Base-by-base conservation (phyloP, 2,797 vertebrate genomes). In the Macroramphosus scolopax region DNA sequence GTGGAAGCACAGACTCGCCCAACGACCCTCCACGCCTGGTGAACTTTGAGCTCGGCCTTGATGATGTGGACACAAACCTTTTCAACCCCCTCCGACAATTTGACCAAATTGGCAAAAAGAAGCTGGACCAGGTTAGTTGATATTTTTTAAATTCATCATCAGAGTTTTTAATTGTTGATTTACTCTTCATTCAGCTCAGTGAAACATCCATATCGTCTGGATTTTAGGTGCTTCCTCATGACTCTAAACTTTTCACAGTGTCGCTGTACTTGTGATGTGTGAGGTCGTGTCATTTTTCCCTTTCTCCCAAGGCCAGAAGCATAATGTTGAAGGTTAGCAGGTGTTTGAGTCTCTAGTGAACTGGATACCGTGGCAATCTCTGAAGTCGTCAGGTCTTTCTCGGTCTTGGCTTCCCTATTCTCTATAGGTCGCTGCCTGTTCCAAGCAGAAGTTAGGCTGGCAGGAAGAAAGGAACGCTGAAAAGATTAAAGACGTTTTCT, bases 81-180 rank as follows among this genome's bases (percentile, higher is more conserved):
- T 98, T 98, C 85, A 91, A 94, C 76, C 94, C 95, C 39, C 83
- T 97, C 48, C 58, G 79, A 10, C 86, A 91, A 54, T 91, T 93
- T 71, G 84, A 87, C 40, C 83, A 82, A 4, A 83, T 94, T 51
- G 90, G 87, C 72, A 83, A 56, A 44, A 90, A 81, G 69, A 82
- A 89, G 62, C 88, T 94, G 54, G 82, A 89, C 81, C 93, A 97
- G 95, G 96, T 97, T 68, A 66, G 92, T 92, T 3, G 4, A 22
- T 29, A 16, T 35, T 41, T 17, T 15, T 9, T 6, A 22, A n/a
- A n/a, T n/a, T n/a, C n/a, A n/a, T n/a, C n/a, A n/a, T n/a, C n/a
- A n/a, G n/a, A n/a, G n/a, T n/a, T n/a, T n/a, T n/a, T n/a, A n/a
- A n/a, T n/a, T n/a, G n/a, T n/a, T n/a, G n/a, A n/a, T n/a, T n/a